Conservation (phyloP, 2,888 invertebrate genomes). For the Parnassius apollo region DNA sequence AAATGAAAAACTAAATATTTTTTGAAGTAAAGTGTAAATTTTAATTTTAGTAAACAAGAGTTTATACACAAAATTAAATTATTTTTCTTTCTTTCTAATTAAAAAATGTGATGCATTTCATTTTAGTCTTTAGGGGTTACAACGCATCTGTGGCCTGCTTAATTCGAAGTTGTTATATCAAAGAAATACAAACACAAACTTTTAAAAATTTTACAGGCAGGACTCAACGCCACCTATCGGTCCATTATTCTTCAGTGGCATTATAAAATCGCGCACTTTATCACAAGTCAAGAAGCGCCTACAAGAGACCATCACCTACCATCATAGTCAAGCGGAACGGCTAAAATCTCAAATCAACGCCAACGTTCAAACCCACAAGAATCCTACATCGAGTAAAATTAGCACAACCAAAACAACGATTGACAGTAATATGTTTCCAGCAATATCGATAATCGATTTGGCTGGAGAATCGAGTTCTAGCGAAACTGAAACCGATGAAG, state of each 20-base stretch:
- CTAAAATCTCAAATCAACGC: slow-evolving; percentile 35
- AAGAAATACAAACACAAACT: no score
- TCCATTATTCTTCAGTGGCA: slow-evolving; percentile 68
- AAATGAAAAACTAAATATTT: no score
- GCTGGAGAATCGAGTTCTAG: slow-evolving; percentile 44
- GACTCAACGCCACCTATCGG: slow-evolving; percentile 55
- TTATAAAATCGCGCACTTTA: slow-evolving; percentile 62
- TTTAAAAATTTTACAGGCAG: slow-evolving; percentile 35
- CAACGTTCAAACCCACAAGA: slow-evolving; percentile 16
- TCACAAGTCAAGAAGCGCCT: slow-evolving; percentile 57
- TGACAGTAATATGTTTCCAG: slow-evolving; percentile 40
- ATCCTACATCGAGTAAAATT: slow-evolving; percentile 8
- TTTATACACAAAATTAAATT: no score
- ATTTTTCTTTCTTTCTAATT: no score
- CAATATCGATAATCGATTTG: slow-evolving; percentile 52
- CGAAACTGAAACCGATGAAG: slow-evolving; percentile 37
- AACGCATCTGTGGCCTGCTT: no score
- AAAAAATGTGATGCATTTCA: no score
- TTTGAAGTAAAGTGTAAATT: no score
- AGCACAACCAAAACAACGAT: background rate
- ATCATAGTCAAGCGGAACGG: slow-evolving; percentile 46
- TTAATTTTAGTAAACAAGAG: no score
- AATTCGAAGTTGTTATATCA: no score
- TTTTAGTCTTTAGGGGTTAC: no score
- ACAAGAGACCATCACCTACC: slow-evolving; percentile 54